Base-by-base conservation (phyloP, 2,888 invertebrate genomes). In the Epiblema foenella region DNA sequence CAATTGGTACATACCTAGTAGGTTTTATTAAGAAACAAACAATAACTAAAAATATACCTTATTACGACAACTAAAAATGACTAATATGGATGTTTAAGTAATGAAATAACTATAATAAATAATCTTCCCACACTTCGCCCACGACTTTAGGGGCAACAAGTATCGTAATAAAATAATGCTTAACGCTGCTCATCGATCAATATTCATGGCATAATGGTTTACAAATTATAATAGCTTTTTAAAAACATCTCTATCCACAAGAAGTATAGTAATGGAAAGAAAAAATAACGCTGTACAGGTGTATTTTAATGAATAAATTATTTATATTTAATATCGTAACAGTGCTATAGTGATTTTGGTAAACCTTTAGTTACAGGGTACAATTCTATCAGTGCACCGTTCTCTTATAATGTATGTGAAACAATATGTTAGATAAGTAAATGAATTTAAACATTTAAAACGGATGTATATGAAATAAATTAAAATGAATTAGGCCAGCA, bases 21-120 rank as follows among this genome's bases (percentile, higher is more conserved):
- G n/a, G n/a, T n/a, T n/a, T n/a, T n/a, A n/a, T n/a, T n/a, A n/a
- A n/a, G n/a, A n/a, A n/a, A n/a, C n/a, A n/a, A n/a, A n/a, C n/a
- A n/a, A n/a, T n/a, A n/a, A n/a, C n/a, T n/a, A n/a, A n/a, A n/a
- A n/a, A n/a, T n/a, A n/a, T n/a, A n/a, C n/a, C n/a, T n/a, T n/a
- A n/a, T n/a, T n/a, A n/a, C n/a, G n/a, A n/a, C n/a, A n/a, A n/a
- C n/a, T n/a, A n/a, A n/a, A n/a, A n/a, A n/a, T n/a, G n/a, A n/a
- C n/a, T 10, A 20, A 24, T 18, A 60, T 42, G 29, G 29, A 46
- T 60, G 60, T 46, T 49, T 60, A 29, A 60, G 46, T 46, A 60
- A 49, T 60, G 46, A 46, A 46, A 60, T 60, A 60, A 60, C 24
- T 60, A 60, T 60, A 60, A 60, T 60, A 60, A 60, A 60, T 60